These are phyloP conservation scores for Actinia tenebrosa DNA, from an alignment of 64 coral and sea anemone species.

Conservation along the genomic window DNA sequence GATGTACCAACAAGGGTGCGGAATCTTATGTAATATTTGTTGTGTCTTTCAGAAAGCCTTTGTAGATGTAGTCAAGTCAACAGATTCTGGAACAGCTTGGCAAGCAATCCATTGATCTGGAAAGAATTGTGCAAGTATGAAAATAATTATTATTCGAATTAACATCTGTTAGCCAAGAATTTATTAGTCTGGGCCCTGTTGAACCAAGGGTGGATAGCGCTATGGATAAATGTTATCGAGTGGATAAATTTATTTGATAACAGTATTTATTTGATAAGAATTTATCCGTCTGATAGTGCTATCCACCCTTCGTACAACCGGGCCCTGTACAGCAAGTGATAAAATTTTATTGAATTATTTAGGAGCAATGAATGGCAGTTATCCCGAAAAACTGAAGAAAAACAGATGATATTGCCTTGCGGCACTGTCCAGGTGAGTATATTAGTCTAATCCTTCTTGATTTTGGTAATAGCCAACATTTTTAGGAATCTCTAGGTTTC, in stretches of 20 bases:
- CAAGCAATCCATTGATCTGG: constrained; percentile 61
- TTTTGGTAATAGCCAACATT: no score
- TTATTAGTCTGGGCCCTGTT: no score
- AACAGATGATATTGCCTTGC: constrained; percentile 47
- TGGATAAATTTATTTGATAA: no score
- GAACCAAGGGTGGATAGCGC: no score
- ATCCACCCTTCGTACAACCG: no score
- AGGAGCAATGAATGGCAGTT: constrained; percentile 70
- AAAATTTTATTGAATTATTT: background rate
- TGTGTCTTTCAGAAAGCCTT: constrained; percentile 72
- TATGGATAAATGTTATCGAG: no score
- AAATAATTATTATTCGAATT: background rate
- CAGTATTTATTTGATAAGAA: no score
- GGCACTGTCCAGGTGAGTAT: constrained; percentile 66
- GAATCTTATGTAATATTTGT: background rate
- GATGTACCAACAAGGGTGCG: no score
- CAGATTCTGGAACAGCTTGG: constrained; percentile 74
- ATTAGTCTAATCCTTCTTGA: background rate
- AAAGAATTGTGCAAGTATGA: constrained; percentile 62
- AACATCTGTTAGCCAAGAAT: no score
- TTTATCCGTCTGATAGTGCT: no score
- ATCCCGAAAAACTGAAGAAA: constrained; percentile 67
- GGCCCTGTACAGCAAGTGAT: background rate
- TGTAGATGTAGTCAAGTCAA: constrained; percentile 85
- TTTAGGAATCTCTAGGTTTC: no score